Percentiles rank a stretch among this genome's conserved stretches.
phyloP scores from a whole-genome alignment of 2,888 invertebrate genomes.

The Orgyia antiqua region DNA sequence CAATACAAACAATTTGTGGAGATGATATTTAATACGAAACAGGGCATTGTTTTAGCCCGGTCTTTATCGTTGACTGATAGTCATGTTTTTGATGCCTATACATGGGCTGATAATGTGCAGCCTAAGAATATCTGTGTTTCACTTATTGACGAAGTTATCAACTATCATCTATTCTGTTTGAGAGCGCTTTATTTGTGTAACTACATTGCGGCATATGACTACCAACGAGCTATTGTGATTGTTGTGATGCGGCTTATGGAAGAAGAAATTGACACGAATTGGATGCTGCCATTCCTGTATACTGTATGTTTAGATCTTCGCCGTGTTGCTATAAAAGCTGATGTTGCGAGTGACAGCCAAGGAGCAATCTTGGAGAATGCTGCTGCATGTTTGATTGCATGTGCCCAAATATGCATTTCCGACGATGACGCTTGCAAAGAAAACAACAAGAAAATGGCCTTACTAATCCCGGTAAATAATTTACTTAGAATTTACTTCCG shows the following conservation, averaged over 20 bases:
- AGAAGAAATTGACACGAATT: slow-evolving; percentile 71
- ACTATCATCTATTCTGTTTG: background rate
- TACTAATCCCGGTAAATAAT: slow-evolving; percentile 3
- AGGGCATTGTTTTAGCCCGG: slow-evolving; percentile 1
- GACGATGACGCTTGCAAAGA: background rate
- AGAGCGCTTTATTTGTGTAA: background rate
- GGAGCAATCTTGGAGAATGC: background rate
- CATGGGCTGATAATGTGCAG: background rate
- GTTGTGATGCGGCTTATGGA: background rate
- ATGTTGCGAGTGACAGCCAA: background rate
- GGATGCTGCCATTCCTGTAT: slow-evolving; percentile 93
- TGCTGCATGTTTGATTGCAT: background rate
- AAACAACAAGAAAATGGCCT: slow-evolving; percentile 1
- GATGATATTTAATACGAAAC: background rate
- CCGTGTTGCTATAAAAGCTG: slow-evolving; percentile 78
- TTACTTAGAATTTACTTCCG: slow-evolving; percentile 1
- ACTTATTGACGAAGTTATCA: background rate
- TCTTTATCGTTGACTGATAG: background rate
- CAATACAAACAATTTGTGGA: slow-evolving; percentile 1
- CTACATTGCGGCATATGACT: slow-evolving; percentile 1
- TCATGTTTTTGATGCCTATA: slow-evolving; percentile 1
- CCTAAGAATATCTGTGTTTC: background rate
- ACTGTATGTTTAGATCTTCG: slow-evolving; percentile 88
- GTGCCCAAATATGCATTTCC: background rate
- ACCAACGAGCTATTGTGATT: background rate